phyloP scores from a whole-genome alignment of 1,140 invertebrate species.

The Pachyrhynchus sulphureomaculatus region DNA sequence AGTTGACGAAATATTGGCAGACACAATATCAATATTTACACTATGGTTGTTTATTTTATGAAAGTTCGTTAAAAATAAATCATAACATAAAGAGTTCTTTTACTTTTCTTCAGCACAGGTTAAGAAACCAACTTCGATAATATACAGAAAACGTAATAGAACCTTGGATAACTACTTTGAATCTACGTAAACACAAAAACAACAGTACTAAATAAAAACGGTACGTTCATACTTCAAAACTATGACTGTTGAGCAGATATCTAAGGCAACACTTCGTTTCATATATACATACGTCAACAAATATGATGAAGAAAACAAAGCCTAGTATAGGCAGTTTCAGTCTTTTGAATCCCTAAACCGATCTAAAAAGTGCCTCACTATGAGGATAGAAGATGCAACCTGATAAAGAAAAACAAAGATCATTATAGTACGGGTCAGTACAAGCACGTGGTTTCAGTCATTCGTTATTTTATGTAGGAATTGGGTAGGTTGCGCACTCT shows the following conservation, averaged over 20 bases:
- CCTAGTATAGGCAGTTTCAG: background rate
- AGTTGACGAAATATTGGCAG: background rate
- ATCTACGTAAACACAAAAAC: constrained; percentile 6
- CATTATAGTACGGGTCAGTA: no score
- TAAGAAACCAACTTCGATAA: background rate
- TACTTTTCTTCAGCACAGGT: background rate
- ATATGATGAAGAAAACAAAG: background rate
- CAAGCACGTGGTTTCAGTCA: no score
- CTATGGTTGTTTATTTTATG: background rate
- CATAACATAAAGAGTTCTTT: constrained; percentile 3
- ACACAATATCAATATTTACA: constrained; percentile 10
- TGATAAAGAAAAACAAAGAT: no score
- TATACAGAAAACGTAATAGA: constrained; percentile 2
- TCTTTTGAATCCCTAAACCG: background rate
- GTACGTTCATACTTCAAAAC: background rate
- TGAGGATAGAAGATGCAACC: no score
- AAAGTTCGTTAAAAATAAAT: background rate
- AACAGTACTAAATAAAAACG: background rate
- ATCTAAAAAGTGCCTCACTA: no score
- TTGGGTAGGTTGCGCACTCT: no score
- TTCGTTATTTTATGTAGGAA: no score
- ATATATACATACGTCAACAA: constrained; percentile 3
- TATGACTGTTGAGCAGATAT: background rate
- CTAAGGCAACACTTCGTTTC: background rate
- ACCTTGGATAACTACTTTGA: background rate